Evolutionary conservation across 2,888 invertebrate genomes (phyloP), one percentile per base, ranked within the genome.

Genomic region (Leucoptera coffeella): DNA sequence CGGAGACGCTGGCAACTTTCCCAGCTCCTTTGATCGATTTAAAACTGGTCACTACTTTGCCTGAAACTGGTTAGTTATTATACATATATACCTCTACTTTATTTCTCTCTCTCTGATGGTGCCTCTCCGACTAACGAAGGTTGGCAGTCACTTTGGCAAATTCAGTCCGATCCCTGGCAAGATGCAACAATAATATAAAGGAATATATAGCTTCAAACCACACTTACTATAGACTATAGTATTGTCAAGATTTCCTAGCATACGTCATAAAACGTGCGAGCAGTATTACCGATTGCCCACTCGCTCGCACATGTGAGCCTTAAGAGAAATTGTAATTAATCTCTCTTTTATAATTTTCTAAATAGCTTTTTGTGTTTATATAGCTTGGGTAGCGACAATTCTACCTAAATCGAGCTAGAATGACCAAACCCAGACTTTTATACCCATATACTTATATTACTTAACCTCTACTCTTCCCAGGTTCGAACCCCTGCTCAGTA

Each of bases 21-120:
- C 79, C 79, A 48, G 75, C 80, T 22, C 78, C 78, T 30, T 60
- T 82, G 12, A 76, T 76, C 38, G 78, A 84, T 48, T 61, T 90
- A 25, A 77, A 77, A 42, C 71, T 86, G 23, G 82, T 78, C 40
- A 78, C 82, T 42, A 50, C 57, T 26, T 56, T 69, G 11, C 54
- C 58, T 2, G 76, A 80, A 40, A 60, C 59, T 26, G 79, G 78
- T 64, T 35, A 37, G 27, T 26, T 14, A n/a, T 12, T n/a, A n/a
- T n/a, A n/a, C n/a, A n/a, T n/a, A n/a, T n/a, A n/a, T n/a, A n/a
- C n/a, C 3, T 19, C 8, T 3, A n/a, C 6, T 12, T 12, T 9
- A 12, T 12, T 5, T 9, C 12, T 12, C 6, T 9, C n/a, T n/a
- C n/a, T n/a, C n/a, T n/a, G n/a, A n/a, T n/a, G n/a, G n/a, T n/a